These are phyloP conservation scores for Troides oblongomaculatus DNA, from an alignment of 2,888 invertebrate genomes.

Conservation along the genomic window DNA sequence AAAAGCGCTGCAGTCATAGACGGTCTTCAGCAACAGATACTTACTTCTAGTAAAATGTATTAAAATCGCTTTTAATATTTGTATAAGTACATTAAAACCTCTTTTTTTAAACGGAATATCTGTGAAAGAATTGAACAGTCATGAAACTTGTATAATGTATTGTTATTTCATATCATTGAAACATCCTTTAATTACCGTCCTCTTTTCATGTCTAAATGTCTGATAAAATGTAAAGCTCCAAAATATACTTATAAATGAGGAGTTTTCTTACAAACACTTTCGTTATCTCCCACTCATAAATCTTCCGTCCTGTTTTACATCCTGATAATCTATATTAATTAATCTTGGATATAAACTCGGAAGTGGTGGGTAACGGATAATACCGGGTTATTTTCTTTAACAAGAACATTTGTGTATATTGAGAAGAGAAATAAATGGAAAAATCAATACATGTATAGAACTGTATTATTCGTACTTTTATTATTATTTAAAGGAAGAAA, in stretches of 20 bases:
- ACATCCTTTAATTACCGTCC: constrained; percentile 1
- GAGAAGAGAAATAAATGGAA: background rate
- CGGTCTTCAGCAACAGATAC: too few relatives aligned
- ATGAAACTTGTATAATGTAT: background rate
- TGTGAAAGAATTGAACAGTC: too few relatives aligned
- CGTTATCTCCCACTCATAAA: constrained; percentile 23
- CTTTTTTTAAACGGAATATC: too few relatives aligned
- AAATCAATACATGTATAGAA: background rate
- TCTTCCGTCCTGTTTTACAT: constrained; percentile 14
- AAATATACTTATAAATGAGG: constrained; percentile 14
- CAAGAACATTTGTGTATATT: background rate
- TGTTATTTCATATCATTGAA: background rate
- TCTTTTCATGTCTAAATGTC: background rate
- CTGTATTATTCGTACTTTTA: background rate
- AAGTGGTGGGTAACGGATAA: constrained; percentile 4
- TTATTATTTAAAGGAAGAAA: too few relatives aligned
- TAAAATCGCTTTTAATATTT: too few relatives aligned
- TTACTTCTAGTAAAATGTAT: too few relatives aligned
- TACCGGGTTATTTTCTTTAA: background rate
- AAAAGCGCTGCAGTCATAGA: too few relatives aligned
- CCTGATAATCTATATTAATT: constrained; percentile 26
- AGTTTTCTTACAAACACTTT: constrained; percentile 24
- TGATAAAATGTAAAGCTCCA: constrained; percentile 12
- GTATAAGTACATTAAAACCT: too few relatives aligned
- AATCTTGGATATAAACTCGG: constrained; percentile 21